Evolutionary conservation across 2,113 vertebrate species (phyloP).

Genomic region (Planiliza haematocheilus): DNA sequence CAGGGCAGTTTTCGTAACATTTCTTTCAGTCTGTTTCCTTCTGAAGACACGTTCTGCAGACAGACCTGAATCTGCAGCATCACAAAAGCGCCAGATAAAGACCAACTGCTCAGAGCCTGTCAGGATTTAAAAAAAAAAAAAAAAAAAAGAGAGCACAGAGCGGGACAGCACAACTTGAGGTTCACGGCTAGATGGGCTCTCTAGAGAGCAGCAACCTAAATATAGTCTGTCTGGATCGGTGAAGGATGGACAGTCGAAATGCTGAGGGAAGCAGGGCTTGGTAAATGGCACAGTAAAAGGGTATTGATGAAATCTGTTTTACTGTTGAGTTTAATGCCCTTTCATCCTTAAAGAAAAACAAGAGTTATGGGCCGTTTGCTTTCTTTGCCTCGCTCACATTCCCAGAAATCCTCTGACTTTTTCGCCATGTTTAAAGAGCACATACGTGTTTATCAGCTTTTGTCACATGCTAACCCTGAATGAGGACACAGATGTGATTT

Average conservation of each 20-base stretch:
- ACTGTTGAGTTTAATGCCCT: constrained; percentile 19
- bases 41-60: neutral
- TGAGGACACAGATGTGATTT: too few species aligned
- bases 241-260: constrained; percentile 42
- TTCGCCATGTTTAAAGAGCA: neutral
- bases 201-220: constrained; percentile 53
- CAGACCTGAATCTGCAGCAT: constrained; percentile 29
- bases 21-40: constrained; percentile 9
- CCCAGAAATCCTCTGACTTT: constrained; percentile 11
- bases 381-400: neutral
- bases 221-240: constrained; percentile 56
- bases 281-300: constrained; percentile 38
- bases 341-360: constrained; percentile 35
- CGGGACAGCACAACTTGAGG: constrained; percentile 45
- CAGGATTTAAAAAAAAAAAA: constrained; percentile 42
- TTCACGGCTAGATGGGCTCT: constrained; percentile 46
- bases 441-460: too few species aligned
- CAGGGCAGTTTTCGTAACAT: constrained; percentile 1
- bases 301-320: constrained; percentile 44
- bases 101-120: constrained; percentile 47
- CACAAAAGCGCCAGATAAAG: constrained; percentile 28
- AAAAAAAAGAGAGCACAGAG: constrained; percentile 32
- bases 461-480: neutral
- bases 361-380: constrained; percentile 13
- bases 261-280: constrained; percentile 26